Percentiles rank a stretch among this genome's conserved stretches.
Evolutionary conservation across 2,113 vertebrate genomes (phyloP).

Genomic region (Passer montanus): DNA sequence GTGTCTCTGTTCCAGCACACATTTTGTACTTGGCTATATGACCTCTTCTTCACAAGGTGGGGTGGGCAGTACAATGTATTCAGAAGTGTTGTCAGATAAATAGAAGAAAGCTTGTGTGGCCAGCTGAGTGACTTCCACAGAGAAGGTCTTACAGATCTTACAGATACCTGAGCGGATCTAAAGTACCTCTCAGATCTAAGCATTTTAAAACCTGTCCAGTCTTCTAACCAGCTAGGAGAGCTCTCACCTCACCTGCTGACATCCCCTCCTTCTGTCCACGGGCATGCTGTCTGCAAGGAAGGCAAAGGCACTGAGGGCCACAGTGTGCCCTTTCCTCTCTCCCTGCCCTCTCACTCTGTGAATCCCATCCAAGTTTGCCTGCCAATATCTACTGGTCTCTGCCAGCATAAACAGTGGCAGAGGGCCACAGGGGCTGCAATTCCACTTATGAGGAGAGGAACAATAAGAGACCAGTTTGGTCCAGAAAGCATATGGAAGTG

Average conservation of each 20-base stretch:
- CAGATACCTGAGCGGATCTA: neutral
- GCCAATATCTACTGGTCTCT: conserved; percentile 48
- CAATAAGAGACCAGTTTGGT: conserved; percentile 23
- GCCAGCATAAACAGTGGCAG: conserved; percentile 58
- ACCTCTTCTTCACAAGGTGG: neutral
- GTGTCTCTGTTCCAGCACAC: neutral
- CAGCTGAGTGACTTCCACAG: neutral
- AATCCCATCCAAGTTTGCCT: conserved; percentile 30
- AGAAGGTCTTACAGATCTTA: neutral
- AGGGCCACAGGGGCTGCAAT: conserved; percentile 42
- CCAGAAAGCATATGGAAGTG: neutral
- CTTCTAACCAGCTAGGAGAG: neutral
- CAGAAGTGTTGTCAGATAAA: neutral
- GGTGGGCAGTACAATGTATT: neutral
- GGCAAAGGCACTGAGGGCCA: neutral
- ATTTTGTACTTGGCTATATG: neutral
- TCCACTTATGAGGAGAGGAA: conserved; percentile 19
- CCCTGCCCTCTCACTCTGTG: conserved; percentile 16
- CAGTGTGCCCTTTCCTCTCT: conserved; percentile 48
- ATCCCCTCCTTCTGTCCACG: neutral
- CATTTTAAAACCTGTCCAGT: neutral
- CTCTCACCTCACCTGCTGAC: neutral
- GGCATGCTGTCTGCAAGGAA: neutral
- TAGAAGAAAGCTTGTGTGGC: neutral
- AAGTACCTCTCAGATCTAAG: neutral